A percentile compares a stretch with the other conserved stretches of the same genome.
Evolutionary conservation across 2,888 invertebrate species (phyloP).

Genomic region (Eupsilia transversa): DNA sequence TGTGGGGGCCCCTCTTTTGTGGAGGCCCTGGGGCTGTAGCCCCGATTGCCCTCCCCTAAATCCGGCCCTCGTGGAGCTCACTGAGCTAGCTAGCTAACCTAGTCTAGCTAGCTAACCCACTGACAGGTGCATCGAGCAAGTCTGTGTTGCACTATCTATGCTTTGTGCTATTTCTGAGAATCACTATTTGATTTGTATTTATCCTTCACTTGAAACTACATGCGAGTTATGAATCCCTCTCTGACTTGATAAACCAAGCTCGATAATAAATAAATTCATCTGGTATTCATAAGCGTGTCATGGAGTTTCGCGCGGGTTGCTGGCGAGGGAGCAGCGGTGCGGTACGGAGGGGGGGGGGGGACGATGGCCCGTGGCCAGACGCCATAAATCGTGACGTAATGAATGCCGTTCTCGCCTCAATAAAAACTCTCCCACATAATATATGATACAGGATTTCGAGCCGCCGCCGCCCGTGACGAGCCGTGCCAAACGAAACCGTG

Average conservation of each 20-base stretch:
- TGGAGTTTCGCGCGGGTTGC: slow-evolving; percentile 30
- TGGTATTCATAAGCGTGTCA: slow-evolving; percentile 66
- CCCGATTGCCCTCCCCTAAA: too few species aligned
- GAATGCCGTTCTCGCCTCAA: slow-evolving; percentile 80
- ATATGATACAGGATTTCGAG: slow-evolving; percentile 73
- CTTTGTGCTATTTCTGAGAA: neutral
- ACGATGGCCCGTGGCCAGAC: slow-evolving; percentile 42
- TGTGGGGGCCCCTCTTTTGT: too few species aligned
- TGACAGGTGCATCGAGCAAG: neutral
- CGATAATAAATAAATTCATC: slow-evolving; percentile 58
- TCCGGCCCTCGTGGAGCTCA: too few species aligned
- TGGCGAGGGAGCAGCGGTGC: neutral
- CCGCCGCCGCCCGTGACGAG: slow-evolving; percentile 33
- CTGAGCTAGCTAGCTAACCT: neutral
- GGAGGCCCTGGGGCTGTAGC: too few species aligned
- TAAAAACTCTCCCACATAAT: slow-evolving; percentile 77
- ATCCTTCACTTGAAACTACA: slow-evolving; percentile 1
- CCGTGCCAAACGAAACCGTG: neutral
- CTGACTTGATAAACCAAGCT: slow-evolving; percentile 47
- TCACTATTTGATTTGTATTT: neutral
- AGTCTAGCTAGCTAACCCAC: too few species aligned
- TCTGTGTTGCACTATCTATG: neutral
- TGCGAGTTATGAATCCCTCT: slow-evolving; percentile 28
- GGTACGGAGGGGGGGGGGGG: neutral
- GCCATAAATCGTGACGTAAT: slow-evolving; percentile 76